Evolutionary conservation across 2,113 vertebrate species (phyloP).

Genomic region (Macheiramphus alcinus): DNA sequence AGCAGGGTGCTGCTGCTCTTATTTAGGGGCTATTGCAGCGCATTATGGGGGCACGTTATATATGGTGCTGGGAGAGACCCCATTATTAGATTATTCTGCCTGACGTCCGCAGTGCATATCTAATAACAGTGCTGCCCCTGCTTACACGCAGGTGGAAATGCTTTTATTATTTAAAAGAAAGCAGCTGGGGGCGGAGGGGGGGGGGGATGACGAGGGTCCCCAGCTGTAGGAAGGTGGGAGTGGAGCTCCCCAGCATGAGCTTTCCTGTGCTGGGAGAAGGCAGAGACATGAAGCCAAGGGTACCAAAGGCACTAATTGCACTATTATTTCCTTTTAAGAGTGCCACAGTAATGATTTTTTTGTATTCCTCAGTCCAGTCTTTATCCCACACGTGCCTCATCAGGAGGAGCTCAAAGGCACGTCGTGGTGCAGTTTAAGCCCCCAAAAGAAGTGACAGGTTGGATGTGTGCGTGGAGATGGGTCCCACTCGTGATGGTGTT

Average conservation of each 20-base stretch:
- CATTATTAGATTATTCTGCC: neutral
- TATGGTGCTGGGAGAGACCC: neutral
- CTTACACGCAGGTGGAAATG: neutral
- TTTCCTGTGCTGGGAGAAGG: neutral
- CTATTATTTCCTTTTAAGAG: neutral
- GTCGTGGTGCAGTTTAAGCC: neutral
- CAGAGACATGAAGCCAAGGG: neutral
- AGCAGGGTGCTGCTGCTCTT: neutral
- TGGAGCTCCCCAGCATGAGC: neutral
- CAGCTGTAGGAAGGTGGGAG: neutral
- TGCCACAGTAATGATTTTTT: neutral
- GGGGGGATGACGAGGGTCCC: neutral
- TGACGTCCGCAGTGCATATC: neutral
- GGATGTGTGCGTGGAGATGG: neutral
- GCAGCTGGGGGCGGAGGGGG: too few relatives aligned
- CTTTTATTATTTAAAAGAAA: neutral
- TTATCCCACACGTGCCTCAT: fast-evolving
- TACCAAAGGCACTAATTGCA: neutral
- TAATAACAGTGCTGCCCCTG: neutral
- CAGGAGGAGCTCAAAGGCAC: neutral
- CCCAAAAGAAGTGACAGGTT: neutral
- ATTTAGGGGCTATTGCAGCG: neutral
- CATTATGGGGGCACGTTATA: fast-evolving
- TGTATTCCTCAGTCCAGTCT: neutral
- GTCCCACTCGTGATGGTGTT: neutral